Evolutionary conservation across 2,888 invertebrate genomes (phyloP), one percentile per base, ranked within the genome.

Genomic region (Apamea crenata): DNA sequence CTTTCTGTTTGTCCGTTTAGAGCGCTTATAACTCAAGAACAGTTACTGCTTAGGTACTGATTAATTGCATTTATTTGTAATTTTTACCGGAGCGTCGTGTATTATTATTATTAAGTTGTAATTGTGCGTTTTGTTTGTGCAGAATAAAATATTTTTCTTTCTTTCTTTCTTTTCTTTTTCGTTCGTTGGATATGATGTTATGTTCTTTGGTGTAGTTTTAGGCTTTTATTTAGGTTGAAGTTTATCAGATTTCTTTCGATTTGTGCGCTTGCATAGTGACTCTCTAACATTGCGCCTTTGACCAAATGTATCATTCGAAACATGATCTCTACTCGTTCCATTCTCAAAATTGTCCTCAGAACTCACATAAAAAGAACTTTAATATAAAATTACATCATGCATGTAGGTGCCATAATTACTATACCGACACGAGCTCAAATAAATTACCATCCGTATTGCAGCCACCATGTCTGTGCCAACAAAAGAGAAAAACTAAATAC

Each of bases 371-470:
- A 14, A 59, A 56, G 3, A 56, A n/a, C 25, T 16, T 29, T 16
- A 16, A 29, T 61, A 63, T 10, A 63, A 66, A 14, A 32, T 12
- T 47, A 53, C 65, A 56, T 16, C 44, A 32, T 16, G 1, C 21
- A 40, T 44, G 47, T 36, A 61, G 44, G 6, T 25, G 44, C 40
- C 25, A 4, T 59, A 68, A 50, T 32, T 0, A 50, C 8, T 32
- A 7, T 32, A 14, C 12, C 32, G 14, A 61, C 69, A 79, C 61
- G 66, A 72, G 59, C 71, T 59, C 10, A 73, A 80, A 79, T 44
- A 59, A 56, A 80, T 72, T 83, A 72, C 56, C 25, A n/a, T 36
- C 14, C 50, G 68, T 63, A 73, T 59, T 78, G 69, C 40, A 69
- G n/a, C 47, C 16, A 16, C n/a, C 29, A n/a, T 53, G 67, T 56